phyloP scores from a whole-genome alignment of 1,140 invertebrate genomes.

The Bradynema listronoti region DNA sequence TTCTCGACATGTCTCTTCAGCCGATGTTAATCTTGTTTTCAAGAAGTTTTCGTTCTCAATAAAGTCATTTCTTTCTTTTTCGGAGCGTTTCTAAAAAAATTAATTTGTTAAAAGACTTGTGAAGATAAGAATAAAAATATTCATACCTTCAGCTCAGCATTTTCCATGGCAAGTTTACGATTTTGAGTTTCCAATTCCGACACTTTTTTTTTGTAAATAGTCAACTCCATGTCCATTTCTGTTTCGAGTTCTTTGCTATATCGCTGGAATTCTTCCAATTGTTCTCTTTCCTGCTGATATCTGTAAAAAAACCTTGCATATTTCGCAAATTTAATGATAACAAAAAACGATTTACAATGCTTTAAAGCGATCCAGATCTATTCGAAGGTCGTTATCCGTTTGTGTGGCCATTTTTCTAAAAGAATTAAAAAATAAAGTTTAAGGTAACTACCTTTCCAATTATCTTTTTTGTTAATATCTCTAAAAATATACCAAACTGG shows the following conservation, averaged over 20 bases:
- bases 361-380: slow-evolving; percentile 22
- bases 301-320: slow-evolving; percentile 15
- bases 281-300: slow-evolving; percentile 24
- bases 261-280: slow-evolving; percentile 25
- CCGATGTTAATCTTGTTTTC: background rate
- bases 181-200: slow-evolving; percentile 12
- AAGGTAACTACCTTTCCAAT: no score
- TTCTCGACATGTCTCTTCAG: slow-evolving; percentile 11
- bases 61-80: slow-evolving; percentile 14
- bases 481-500: no score
- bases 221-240: slow-evolving; percentile 26
- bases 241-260: slow-evolving; percentile 30
- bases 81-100: slow-evolving; percentile 12
- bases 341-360: slow-evolving; percentile 17
- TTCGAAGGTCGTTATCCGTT: slow-evolving; percentile 5
- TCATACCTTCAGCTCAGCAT: slow-evolving; percentile 19
- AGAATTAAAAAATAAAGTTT: no score
- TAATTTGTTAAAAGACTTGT: no score
- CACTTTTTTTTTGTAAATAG: slow-evolving; percentile 9
- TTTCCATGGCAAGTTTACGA: background rate
- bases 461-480: no score
- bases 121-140: slow-evolving; percentile 8
- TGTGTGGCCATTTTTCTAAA: slow-evolving; percentile 5
- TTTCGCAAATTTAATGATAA: background rate
- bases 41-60: slow-evolving; percentile 7